Evolutionary conservation across 2,113 vertebrate genomes (phyloP).

Genomic region (Vulpes ferrilata): DNA sequence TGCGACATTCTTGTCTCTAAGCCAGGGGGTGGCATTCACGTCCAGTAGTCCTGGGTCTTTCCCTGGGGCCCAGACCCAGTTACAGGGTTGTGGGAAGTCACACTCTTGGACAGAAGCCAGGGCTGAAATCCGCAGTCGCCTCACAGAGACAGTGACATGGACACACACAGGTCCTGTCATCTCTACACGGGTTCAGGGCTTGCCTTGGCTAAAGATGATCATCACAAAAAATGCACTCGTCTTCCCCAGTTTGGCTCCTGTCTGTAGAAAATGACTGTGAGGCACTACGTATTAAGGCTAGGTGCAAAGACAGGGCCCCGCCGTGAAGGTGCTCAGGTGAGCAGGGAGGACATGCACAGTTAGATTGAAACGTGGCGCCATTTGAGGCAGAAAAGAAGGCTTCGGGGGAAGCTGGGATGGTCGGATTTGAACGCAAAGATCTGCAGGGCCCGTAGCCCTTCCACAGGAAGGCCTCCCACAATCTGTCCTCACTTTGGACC

Average conservation of each 20-base stretch:
- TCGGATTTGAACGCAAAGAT: accelerated
- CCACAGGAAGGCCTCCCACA: accelerated
- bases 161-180: accelerated
- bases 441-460: accelerated
- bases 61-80: not conserved
- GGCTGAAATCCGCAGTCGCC: accelerated
- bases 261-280: accelerated
- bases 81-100: not conserved
- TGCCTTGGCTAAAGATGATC: not conserved
- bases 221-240: too few species aligned
- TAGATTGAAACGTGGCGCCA: accelerated
- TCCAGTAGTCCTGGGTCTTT: not conserved
- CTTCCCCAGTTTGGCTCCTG: not conserved
- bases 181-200: not conserved
- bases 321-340: not conserved
- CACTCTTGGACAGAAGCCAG: not conserved
- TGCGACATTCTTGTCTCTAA: accelerated
- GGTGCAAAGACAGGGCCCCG: accelerated
- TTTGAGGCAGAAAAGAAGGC: not conserved
- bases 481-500: not conserved
- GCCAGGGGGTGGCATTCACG: accelerated
- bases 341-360: accelerated
- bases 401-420: accelerated
- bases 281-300: not conserved
- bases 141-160: not conserved